Evolutionary conservation across 2,888 invertebrate species (phyloP).

Genomic region (Acrocyrtus sp.): DNA sequence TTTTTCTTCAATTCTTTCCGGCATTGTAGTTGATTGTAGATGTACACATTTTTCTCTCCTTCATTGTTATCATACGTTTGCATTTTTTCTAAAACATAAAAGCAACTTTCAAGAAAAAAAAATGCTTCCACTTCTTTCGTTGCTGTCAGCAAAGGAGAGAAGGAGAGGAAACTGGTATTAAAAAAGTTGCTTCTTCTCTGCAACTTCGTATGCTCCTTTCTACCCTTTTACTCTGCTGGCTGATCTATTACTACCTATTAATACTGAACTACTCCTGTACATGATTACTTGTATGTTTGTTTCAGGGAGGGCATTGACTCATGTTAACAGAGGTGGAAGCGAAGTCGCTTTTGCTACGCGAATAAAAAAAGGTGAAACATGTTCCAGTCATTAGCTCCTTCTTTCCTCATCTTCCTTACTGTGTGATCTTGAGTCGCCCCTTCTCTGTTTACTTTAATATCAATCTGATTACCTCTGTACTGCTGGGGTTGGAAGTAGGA

Average conservation of each 20-base stretch:
- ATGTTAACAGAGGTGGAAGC: slow-evolving; percentile 11
- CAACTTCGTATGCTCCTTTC: slow-evolving; percentile 12
- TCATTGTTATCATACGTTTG: no score
- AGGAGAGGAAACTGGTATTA: slow-evolving; percentile 32
- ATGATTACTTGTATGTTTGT: slow-evolving; percentile 21
- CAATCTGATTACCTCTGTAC: no score
- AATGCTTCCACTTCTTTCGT: slow-evolving; percentile 13
- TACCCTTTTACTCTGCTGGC: slow-evolving; percentile 2
- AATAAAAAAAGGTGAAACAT: slow-evolving; percentile 40
- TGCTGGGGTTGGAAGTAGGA: no score
- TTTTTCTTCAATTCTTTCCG: no score
- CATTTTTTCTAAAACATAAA: slow-evolving; percentile 27
- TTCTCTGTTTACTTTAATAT: slow-evolving; percentile 20
- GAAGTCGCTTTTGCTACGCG: slow-evolving; percentile 4
- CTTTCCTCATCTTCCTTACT: slow-evolving; percentile 3
- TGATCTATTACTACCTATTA: slow-evolving; percentile 34
- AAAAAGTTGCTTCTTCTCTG: slow-evolving; percentile 19
- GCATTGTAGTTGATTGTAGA: no score
- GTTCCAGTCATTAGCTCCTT: slow-evolving; percentile 37
- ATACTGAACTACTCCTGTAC: slow-evolving; percentile 28
- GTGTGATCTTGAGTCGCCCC: slow-evolving; percentile 36
- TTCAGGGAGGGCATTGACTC: slow-evolving; percentile 43
- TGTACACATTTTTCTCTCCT: no score
- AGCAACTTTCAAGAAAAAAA: slow-evolving; percentile 35
- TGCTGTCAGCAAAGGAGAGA: no score